These are phyloP conservation scores for Albula glossodonta DNA, from an alignment of 2,113 vertebrate genomes.

Conservation along the genomic window DNA sequence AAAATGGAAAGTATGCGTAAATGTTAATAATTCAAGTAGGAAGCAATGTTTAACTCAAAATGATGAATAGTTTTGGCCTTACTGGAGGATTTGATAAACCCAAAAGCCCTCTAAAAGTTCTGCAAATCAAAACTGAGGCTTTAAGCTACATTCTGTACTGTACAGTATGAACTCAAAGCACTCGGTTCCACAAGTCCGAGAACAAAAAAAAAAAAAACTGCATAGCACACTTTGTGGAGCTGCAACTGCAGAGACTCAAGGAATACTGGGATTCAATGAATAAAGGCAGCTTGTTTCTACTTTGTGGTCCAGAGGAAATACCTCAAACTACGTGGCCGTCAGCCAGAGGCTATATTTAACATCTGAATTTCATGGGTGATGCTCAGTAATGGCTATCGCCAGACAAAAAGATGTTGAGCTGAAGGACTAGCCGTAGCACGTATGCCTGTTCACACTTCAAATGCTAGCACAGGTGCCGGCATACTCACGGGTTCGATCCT, in stretches of 20 bases:
- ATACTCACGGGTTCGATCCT: slow-evolving; percentile 91
- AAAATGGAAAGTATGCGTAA: background rate
- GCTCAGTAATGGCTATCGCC: slow-evolving; percentile 1
- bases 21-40: background rate
- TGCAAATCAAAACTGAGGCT: background rate
- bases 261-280: background rate
- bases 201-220: background rate
- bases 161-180: background rate
- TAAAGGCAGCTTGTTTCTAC: slow-evolving; percentile 2
- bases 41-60: background rate
- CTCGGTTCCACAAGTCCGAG: background rate
- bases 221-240: background rate
- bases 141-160: background rate
- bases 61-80: background rate
- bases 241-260: background rate
- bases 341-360: slow-evolving; percentile 21
- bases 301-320: slow-evolving; percentile 23
- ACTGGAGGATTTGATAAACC: background rate
- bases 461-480: background rate
- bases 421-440: background rate
- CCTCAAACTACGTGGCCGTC: background rate
- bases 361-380: background rate
- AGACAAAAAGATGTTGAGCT: background rate
- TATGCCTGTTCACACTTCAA: background rate
- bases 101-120: background rate